phyloP scores from a whole-genome alignment of 2,888 invertebrate genomes.

The Pelosia muscerda region DNA sequence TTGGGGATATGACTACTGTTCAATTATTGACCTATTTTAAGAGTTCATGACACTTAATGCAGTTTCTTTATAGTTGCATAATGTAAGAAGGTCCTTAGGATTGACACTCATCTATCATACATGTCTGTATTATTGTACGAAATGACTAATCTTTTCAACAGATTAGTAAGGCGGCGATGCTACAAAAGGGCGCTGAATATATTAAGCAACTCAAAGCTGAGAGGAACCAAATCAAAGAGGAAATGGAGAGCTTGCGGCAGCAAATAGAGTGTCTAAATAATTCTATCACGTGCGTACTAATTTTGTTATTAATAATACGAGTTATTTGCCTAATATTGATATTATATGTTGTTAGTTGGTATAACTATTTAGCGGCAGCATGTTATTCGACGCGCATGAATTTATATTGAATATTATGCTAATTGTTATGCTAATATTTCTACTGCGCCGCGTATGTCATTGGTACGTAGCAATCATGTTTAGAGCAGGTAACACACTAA shows the following conservation, averaged over 20 bases:
- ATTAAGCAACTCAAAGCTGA: constrained; percentile 96
- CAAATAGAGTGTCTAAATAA: constrained; percentile 97
- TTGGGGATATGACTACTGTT: too few species aligned
- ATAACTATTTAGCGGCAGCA: neutral
- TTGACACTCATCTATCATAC: too few species aligned
- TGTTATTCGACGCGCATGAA: neutral
- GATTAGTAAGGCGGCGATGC: constrained; percentile 98
- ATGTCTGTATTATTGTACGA: too few species aligned
- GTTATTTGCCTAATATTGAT: neutral
- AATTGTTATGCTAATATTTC: neutral
- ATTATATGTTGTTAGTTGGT: neutral
- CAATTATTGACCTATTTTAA: too few species aligned
- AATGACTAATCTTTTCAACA: constrained; percentile 61
- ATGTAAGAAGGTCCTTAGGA: too few species aligned
- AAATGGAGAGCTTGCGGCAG: constrained; percentile 94
- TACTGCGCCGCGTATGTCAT: neutral
- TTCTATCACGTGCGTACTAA: constrained; percentile 91
- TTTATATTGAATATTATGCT: neutral
- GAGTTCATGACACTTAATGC: too few species aligned
- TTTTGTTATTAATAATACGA: neutral
- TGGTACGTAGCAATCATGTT: neutral
- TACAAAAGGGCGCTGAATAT: constrained; percentile 98
- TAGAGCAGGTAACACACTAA: neutral
- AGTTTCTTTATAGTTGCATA: too few species aligned
- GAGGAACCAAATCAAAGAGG: constrained; percentile 94